These are phyloP conservation scores for Abrostola triplasia DNA, from an alignment of 2,888 invertebrate genomes.

Conservation along the genomic window DNA sequence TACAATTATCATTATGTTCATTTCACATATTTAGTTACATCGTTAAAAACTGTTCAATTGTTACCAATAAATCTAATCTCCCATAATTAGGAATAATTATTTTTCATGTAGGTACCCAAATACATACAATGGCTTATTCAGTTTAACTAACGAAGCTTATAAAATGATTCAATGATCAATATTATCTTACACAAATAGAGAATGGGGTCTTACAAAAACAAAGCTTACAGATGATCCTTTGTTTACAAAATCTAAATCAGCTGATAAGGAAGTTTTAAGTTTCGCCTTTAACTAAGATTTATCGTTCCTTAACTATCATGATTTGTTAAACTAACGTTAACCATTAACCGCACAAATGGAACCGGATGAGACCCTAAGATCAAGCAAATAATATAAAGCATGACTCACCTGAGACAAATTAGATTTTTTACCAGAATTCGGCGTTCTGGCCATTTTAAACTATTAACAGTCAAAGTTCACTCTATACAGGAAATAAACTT, in stretches of 20 bases:
- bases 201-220: background rate
- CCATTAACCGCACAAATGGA: slow-evolving; percentile 42
- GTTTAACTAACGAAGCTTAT: too few species aligned
- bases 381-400: slow-evolving; percentile 68
- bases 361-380: slow-evolving; percentile 56
- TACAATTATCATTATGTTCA: too few species aligned
- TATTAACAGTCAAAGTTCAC: slow-evolving; percentile 24
- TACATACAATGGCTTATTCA: too few species aligned
- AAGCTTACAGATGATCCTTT: slow-evolving; percentile 46
- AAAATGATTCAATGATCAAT: too few species aligned
- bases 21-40: too few species aligned
- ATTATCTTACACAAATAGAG: too few species aligned
- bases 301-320: slow-evolving; percentile 23
- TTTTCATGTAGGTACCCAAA: too few species aligned
- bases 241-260: slow-evolving; percentile 66
- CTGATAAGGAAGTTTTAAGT: slow-evolving; percentile 51
- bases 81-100: too few species aligned
- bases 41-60: too few species aligned
- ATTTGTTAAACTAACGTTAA: slow-evolving; percentile 49
- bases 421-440: slow-evolving; percentile 73
- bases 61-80: too few species aligned
- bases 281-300: slow-evolving; percentile 22
- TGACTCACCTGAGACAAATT: slow-evolving; percentile 87
- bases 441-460: slow-evolving; percentile 74
- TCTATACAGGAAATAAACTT: slow-evolving; percentile 18